Evolutionary conservation across 2,888 invertebrate genomes (phyloP).

Genomic region (Drosophila mettleri): DNA sequence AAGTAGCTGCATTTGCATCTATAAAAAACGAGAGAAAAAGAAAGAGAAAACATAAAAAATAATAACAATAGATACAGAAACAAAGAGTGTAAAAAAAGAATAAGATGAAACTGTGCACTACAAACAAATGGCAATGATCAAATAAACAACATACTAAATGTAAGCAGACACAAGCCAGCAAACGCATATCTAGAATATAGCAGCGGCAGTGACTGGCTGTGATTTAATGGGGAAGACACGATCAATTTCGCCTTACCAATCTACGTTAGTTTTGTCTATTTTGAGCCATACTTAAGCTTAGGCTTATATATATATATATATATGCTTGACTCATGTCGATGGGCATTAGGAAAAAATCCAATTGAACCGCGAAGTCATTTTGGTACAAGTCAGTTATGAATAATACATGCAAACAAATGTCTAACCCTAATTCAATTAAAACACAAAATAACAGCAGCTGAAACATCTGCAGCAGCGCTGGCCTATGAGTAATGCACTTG

Average conservation of each 20-base stretch:
- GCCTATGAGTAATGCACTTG: constrained; percentile 38
- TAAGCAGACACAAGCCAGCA: too few species aligned
- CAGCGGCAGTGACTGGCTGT: too few species aligned
- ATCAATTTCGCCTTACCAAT: too few species aligned
- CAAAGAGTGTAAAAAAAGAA: too few species aligned
- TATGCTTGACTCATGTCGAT: background rate
- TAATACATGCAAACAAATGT: constrained; percentile 5
- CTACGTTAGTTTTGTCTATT: too few species aligned
- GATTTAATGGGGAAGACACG: too few species aligned
- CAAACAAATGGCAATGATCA: constrained; percentile 6
- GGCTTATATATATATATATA: background rate
- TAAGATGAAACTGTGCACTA: too few species aligned
- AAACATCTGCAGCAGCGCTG: constrained; percentile 2
- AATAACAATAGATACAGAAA: constrained; percentile 16
- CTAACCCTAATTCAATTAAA: background rate
- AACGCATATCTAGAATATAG: too few species aligned
- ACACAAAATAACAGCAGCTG: background rate
- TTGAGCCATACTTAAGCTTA: too few species aligned
- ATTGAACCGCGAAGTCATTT: too few species aligned
- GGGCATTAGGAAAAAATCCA: too few species aligned
- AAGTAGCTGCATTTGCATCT: constrained; percentile 58
- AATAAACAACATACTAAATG: background rate
- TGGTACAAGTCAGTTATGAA: background rate
- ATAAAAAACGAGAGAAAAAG: constrained; percentile 25
- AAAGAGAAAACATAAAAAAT: constrained; percentile 14